phyloP scores from a whole-genome alignment of 2,888 invertebrate species.

The Loripinus fragilis region DNA sequence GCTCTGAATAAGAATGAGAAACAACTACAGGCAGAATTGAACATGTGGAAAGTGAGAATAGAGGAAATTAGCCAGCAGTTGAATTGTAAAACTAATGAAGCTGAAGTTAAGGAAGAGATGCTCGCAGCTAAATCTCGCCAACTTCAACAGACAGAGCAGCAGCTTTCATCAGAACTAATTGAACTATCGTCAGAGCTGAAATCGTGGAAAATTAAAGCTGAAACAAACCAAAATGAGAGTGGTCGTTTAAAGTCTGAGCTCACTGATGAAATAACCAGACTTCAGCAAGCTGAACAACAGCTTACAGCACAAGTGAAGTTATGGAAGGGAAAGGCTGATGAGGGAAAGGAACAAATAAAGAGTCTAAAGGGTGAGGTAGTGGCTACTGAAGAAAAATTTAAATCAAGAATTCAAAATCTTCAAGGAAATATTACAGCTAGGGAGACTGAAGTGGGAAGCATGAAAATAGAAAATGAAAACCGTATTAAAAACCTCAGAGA shows the following conservation, averaged over 20 bases:
- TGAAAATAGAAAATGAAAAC: constrained; percentile 50
- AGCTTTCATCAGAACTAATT: not conserved
- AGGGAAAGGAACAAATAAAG: constrained; percentile 35
- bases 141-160: not conserved
- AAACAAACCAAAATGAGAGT: not conserved
- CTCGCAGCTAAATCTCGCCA: not conserved
- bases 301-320: constrained; percentile 32
- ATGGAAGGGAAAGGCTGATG: constrained; percentile 38
- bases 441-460: not conserved
- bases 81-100: not conserved
- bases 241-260: not conserved
- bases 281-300: constrained; percentile 33
- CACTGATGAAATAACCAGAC: constrained; percentile 19
- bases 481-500: constrained; percentile 39
- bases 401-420: constrained; percentile 32
- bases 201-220: not conserved
- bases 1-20: not conserved
- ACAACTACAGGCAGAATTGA: not conserved
- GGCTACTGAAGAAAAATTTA: constrained; percentile 38
- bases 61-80: constrained; percentile 10
- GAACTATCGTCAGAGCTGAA: not conserved
- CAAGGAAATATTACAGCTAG: constrained; percentile 12
- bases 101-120: not conserved
- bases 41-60: not conserved
- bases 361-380: constrained; percentile 22